phyloP scores from a whole-genome alignment of 2,888 invertebrate genomes.

The Scotopteryx bipunctaria region DNA sequence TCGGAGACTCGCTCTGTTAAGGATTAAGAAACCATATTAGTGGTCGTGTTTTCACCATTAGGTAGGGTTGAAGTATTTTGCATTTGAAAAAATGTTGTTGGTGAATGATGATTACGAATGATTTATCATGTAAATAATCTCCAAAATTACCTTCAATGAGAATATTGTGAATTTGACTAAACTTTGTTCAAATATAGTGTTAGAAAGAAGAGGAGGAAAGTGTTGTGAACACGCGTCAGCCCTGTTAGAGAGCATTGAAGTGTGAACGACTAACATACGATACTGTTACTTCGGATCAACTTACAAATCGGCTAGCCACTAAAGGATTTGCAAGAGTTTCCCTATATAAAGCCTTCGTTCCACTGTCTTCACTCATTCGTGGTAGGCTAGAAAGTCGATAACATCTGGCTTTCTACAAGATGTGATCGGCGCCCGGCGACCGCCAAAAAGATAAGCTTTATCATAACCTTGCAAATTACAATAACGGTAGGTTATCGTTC shows the following conservation, averaged over 20 bases:
- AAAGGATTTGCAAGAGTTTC: constrained; percentile 42
- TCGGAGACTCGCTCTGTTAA: constrained; percentile 59
- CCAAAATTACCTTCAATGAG: background rate
- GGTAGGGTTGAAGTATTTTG: constrained; percentile 39
- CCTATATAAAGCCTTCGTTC: constrained; percentile 39
- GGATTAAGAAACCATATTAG: constrained; percentile 67
- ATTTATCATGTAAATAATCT: too few species aligned
- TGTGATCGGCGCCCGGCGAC: constrained; percentile 34
- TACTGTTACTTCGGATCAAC: constrained; percentile 50
- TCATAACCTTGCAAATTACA: constrained; percentile 31
- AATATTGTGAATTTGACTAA: background rate
- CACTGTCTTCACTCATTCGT: constrained; percentile 1
- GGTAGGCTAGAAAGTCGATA: too few species aligned
- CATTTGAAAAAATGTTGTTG: background rate
- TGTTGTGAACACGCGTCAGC: constrained; percentile 39
- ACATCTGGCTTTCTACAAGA: constrained; percentile 19
- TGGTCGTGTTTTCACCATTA: constrained; percentile 44
- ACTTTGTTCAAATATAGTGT: constrained; percentile 3
- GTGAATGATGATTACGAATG: too few species aligned
- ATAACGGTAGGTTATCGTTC: constrained; percentile 43
- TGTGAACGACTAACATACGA: constrained; percentile 56
- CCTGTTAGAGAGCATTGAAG: constrained; percentile 48
- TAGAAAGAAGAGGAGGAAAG: constrained; percentile 5
- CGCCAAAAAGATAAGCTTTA: constrained; percentile 43
- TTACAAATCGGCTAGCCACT: constrained; percentile 48